Evolutionary conservation across 2,888 invertebrate genomes (phyloP).

Genomic region (Drosophila ustulata): DNA sequence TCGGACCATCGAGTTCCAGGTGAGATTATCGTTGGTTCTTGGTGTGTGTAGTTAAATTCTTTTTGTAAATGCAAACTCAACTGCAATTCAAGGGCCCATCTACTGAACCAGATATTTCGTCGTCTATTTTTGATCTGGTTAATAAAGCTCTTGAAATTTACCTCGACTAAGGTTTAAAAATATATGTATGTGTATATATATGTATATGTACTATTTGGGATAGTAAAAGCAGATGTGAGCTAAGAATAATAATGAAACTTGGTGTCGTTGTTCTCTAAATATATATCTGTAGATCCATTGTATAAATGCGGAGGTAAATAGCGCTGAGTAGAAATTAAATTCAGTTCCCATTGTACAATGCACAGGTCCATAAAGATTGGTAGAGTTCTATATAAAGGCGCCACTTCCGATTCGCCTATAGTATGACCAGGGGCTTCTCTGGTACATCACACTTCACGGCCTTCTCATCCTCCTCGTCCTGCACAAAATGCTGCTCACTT

Average conservation of each 20-base stretch:
- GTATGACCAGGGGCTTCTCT: conserved; percentile 83
- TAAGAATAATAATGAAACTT: conserved; percentile 23
- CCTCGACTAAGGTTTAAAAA: conserved; percentile 1
- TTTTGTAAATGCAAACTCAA: conserved; percentile 61
- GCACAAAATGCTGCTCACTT: conserved; percentile 73
- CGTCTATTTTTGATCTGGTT: conserved; percentile 26
- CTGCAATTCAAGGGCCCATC: conserved; percentile 51
- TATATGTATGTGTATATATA: background rate
- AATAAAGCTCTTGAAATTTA: conserved; percentile 28
- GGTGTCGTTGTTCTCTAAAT: conserved; percentile 17
- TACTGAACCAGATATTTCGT: conserved; percentile 40
- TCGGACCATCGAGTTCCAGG: conserved; percentile 16
- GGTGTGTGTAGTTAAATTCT: conserved; percentile 36
- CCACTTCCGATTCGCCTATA: conserved; percentile 63
- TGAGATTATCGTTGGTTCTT: conserved; percentile 43
- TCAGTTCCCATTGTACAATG: conserved; percentile 60
- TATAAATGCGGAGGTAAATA: conserved; percentile 60
- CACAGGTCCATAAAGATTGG: conserved; percentile 57
- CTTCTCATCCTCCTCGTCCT: conserved; percentile 81
- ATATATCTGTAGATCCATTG: conserved; percentile 25
- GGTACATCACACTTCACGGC: conserved; percentile 82
- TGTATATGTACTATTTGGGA: background rate
- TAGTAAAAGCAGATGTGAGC: conserved; percentile 4
- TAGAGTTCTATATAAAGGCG: conserved; percentile 31
- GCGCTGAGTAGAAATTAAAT: conserved; percentile 62